Percentiles rank a stretch among this genome's conserved stretches.
phyloP scores from a whole-genome alignment of 2,797 vertebrate genomes.

The Scomberomorus guttatus region DNA sequence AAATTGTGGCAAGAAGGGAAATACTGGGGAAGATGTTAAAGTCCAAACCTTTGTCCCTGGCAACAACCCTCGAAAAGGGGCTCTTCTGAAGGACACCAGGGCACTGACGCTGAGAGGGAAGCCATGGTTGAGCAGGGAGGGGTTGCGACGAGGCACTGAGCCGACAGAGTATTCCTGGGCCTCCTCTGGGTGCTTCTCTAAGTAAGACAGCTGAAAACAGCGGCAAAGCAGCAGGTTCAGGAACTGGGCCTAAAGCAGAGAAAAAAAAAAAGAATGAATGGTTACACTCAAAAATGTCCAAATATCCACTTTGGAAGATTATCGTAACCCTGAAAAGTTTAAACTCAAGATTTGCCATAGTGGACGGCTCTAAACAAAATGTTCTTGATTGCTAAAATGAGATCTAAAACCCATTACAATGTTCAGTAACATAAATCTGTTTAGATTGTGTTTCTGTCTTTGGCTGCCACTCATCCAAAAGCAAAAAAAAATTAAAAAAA shows the following conservation, averaged over 20 bases:
- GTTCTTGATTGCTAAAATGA: too few relatives aligned
- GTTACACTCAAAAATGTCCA: not conserved
- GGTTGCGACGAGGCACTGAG: constrained; percentile 66
- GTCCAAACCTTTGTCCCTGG: constrained; percentile 83
- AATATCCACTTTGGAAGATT: not conserved
- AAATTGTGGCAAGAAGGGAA: not conserved
- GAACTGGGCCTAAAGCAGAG: constrained; percentile 87
- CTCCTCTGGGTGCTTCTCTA: constrained; percentile 91
- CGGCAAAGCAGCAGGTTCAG: constrained; percentile 95
- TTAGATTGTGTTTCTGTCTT: too few relatives aligned
- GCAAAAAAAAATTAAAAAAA: too few relatives aligned
- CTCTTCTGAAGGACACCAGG: constrained; percentile 93
- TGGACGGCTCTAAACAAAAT: too few relatives aligned
- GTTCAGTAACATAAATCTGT: too few relatives aligned
- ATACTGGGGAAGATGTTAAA: not conserved
- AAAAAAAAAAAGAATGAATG: not conserved
- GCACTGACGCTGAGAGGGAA: constrained; percentile 94
- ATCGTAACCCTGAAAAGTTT: not conserved
- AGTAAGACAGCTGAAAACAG: constrained; percentile 93
- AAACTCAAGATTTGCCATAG: not conserved
- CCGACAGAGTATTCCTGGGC: constrained; percentile 65
- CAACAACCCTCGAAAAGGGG: constrained; percentile 84
- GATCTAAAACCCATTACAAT: too few relatives aligned
- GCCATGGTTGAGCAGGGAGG: constrained; percentile 89
- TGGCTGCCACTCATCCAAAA: too few relatives aligned